Evolutionary conservation across 2,113 vertebrate species (phyloP), one percentile per base, ranked within the genome.

Genomic region (Deroptyus accipitrinus): DNA sequence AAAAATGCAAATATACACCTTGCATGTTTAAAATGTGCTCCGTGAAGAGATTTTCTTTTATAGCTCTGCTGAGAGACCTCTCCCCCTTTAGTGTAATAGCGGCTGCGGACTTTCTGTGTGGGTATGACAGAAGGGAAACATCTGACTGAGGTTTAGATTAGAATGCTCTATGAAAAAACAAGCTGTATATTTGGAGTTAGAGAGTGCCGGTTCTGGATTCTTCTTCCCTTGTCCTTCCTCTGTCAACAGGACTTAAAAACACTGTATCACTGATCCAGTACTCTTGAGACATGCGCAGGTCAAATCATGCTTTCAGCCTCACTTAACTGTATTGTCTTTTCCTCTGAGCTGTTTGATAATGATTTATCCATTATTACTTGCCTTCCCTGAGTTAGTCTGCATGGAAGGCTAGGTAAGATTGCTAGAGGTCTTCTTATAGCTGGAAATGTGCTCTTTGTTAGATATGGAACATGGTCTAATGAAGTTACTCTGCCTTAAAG

Each of bases 181-280:
- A 49, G 3, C 0, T 0, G 16, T 14, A 7, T 7, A 66, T 83
- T 6, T 39, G 9, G 41, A 30, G 31, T 52, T 57, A 7, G 44
- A 48, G 30, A 7, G 73, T 16, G 0, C 19, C 52, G 17, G 3
- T 57, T 73, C 37, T 76, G 49, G 54, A 3, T 74, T 80, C 18
- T 10, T 41, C 27, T n/a, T 67, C 48, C 48, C 49, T 39, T 1
- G 0, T 52, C 67, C 41, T 70, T 67, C 41, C 31, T 52, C 17
- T 62, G 11, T 66, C 18, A 87, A 17, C 2, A 37, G 31, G 31
- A 41, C 15, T 52, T 82, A 24, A 2, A 77, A 83, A 86, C 63
- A 25, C 31, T 39, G 24, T 37, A 33, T 52, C 54, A n/a, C 9
- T 78, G 39, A 31, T 11, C n/a, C n/a, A 39, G 48, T 59, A n/a